Evolutionary conservation across 2,888 invertebrate genomes (phyloP), one percentile per base, ranked within the genome.

Genomic region (Ophraella communa): DNA sequence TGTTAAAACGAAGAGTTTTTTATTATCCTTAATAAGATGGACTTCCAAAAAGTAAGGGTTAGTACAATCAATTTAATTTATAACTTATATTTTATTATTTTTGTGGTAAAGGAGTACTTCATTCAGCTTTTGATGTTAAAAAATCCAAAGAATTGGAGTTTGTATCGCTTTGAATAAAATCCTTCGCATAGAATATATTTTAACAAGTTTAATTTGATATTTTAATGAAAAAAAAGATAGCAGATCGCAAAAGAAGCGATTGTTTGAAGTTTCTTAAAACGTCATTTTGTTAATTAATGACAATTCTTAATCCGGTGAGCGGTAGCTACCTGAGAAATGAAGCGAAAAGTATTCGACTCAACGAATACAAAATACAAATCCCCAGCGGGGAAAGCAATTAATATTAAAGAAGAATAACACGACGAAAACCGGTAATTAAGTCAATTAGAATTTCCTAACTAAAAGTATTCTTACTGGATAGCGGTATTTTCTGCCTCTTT

Each of bases 381-480:
- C 56, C 65, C 62, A 57, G 51, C 57, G 62, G 65, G 62, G 18
- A 49, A 58, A 65, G 62, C 65, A 65, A 65, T 65, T 65, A 65
- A 65, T 58, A 65, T 49, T 42, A 44, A 60, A 60, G 57, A 65
- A 62, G 65, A 62, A 58, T 65, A 65, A 58, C 62, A 58, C 66
- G 59, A 57, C 53, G 66, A 66, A 64, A 58, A 49, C 60, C 63
- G 47, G 57, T 66, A 66, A 66, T 66, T 66, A 66, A 65, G 57
- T 65, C 58, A 65, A 65, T 65, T 65, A 66, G 66, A 69, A 72
- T 65, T 58, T 62, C 58, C 64, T 64, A 56, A 52, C 60, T 64
- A 52, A 56, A 27, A 64, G 60, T 51, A 60, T 60, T 64, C 52
- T 17, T 35, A 33, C 35, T 49, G 23, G 49, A 49, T 49, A 57